Conservation (phyloP, 1,140 invertebrate species). For the Drosophila pandora region DNA sequence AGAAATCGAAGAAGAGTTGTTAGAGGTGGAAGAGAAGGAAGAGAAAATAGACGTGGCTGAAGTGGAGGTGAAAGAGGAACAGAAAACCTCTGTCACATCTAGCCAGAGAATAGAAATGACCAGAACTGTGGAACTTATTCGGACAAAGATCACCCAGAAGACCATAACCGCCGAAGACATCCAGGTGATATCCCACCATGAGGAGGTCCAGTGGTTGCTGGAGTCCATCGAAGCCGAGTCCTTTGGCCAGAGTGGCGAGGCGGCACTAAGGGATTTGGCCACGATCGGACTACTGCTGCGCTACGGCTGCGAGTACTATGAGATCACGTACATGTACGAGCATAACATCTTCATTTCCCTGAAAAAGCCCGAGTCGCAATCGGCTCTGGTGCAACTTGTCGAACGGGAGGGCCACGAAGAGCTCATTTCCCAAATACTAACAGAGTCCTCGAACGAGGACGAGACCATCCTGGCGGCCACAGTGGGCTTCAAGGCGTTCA, state of each 20-base stretch:
- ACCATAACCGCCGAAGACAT: conserved; percentile 74
- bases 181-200: conserved; percentile 71
- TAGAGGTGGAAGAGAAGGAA: conserved; percentile 66
- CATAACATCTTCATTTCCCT: conserved; percentile 91
- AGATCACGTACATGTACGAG: conserved; percentile 91
- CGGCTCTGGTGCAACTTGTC: conserved; percentile 91
- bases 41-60: conserved; percentile 54
- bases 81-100: conserved; percentile 45
- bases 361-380: conserved; percentile 90
- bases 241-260: conserved; percentile 90
- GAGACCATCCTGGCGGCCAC: conserved; percentile 90
- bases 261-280: conserved; percentile 90
- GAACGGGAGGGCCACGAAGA: conserved; percentile 91
- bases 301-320: conserved; percentile 89
- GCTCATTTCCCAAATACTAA: conserved; percentile 91
- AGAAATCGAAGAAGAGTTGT: conserved; percentile 49
- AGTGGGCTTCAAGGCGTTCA: conserved; percentile 92
- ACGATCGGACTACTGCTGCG: conserved; percentile 91
- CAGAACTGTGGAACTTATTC: conserved; percentile 72
- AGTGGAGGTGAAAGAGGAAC: conserved; percentile 32
- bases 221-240: conserved; percentile 90
- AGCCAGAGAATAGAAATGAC: conserved; percentile 64
- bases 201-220: conserved; percentile 90
- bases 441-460: conserved; percentile 90
- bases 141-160: conserved; percentile 78